Conservation (phyloP, 2,888 invertebrate species). For the Caenorhabditis sp. region DNA sequence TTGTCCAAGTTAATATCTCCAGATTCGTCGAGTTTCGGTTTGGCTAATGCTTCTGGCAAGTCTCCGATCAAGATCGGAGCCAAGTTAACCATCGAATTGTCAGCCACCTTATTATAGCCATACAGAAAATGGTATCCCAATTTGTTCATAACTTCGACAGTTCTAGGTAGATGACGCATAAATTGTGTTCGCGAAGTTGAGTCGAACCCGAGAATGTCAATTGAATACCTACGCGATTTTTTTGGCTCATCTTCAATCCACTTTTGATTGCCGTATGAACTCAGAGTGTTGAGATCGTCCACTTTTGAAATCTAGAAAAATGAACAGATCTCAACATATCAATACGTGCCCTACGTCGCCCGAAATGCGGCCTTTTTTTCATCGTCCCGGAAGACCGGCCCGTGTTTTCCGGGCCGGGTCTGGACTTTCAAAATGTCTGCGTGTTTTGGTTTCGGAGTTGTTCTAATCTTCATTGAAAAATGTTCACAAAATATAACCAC, state of each 20-base stretch:
- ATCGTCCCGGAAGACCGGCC: no score
- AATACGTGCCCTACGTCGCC: no score
- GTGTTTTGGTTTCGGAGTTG: no score
- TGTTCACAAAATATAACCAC: no score
- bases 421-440: no score
- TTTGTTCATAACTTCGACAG: constrained; percentile 76
- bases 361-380: no score
- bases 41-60: constrained; percentile 35
- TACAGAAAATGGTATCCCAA: constrained; percentile 81
- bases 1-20: constrained; percentile 49
- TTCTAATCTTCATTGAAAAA: no score
- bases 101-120: constrained; percentile 87
- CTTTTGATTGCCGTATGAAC: constrained; percentile 18
- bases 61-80: constrained; percentile 82
- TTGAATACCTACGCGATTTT: constrained; percentile 24
- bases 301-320: constrained; percentile 17
- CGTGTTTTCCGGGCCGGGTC: no score
- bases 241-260: neutral
- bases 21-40: constrained; percentile 36
- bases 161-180: constrained; percentile 60
- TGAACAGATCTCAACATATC: neutral
- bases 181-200: constrained; percentile 59
- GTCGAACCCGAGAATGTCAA: constrained; percentile 53
- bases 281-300: constrained; percentile 21
- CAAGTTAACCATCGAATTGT: constrained; percentile 91